phyloP scores from a whole-genome alignment of 2,888 invertebrate genomes.

The Mylabris sibirica region DNA sequence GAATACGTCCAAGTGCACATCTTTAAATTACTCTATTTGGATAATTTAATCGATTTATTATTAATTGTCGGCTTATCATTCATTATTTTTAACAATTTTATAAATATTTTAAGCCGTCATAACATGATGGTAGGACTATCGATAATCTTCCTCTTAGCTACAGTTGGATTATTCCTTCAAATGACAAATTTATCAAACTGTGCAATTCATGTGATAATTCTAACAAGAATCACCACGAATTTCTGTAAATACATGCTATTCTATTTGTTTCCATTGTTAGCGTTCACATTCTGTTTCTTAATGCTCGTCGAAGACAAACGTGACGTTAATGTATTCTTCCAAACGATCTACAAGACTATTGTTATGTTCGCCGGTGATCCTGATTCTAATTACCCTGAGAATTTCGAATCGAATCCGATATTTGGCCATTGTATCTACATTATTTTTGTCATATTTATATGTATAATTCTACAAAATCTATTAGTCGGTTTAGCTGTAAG shows the following conservation, averaged over 20 bases:
- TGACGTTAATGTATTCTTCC: neutral
- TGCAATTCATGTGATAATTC: constrained; percentile 25
- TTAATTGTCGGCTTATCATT: constrained; percentile 19
- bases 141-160: constrained; percentile 22
- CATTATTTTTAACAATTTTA: constrained; percentile 14
- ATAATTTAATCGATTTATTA: constrained; percentile 20
- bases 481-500: constrained; percentile 28
- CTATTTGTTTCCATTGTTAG: constrained; percentile 25
- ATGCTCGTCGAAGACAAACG: constrained; percentile 13
- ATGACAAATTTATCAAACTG: constrained; percentile 22
- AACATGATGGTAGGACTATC: constrained; percentile 14
- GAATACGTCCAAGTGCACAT: constrained; percentile 17
- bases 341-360: constrained; percentile 21
- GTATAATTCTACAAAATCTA: constrained; percentile 27
- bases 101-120: neutral
- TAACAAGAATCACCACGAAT: constrained; percentile 17
- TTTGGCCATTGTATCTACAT: constrained; percentile 27
- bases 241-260: constrained; percentile 28
- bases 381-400: constrained; percentile 17
- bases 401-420: constrained; percentile 24
- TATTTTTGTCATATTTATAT: constrained; percentile 20
- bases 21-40: constrained; percentile 18
- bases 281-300: constrained; percentile 25
- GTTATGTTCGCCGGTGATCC: constrained; percentile 29
- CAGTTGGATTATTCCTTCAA: constrained; percentile 24